A percentile compares a stretch with the other conserved stretches of the same genome.
Conservation (phyloP, 2,113 vertebrate genomes). For the Brachypteracias leptosomus region DNA sequence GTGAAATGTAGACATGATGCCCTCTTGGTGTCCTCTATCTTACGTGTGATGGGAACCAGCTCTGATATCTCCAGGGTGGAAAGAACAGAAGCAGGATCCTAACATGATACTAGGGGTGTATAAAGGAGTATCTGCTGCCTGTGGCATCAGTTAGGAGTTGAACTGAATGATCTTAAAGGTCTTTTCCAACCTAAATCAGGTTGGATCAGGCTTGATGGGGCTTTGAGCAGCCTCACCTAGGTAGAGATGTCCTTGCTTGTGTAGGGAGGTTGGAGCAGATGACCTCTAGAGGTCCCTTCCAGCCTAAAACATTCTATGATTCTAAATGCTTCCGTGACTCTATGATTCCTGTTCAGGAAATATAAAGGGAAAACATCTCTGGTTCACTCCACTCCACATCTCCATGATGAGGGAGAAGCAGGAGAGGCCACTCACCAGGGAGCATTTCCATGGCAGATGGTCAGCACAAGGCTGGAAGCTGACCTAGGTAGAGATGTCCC, state of each 20-base stretch:
- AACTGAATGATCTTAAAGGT: not conserved
- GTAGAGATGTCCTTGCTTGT: too few species aligned
- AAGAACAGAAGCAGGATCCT: not conserved
- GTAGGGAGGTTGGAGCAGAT: too few species aligned
- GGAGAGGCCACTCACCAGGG: not conserved
- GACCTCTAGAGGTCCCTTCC: too few species aligned
- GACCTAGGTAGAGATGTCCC: too few species aligned
- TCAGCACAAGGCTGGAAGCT: not conserved
- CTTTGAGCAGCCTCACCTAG: too few species aligned
- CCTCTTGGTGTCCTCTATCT: not conserved
- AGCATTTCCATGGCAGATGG: not conserved
- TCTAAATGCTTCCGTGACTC: not conserved
- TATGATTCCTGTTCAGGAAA: not conserved
- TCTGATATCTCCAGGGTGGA: accelerated
- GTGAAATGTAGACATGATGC: not conserved
- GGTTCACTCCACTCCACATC: not conserved
- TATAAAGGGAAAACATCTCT: not conserved
- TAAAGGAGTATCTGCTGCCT: not conserved
- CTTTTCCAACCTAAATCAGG: too few species aligned
- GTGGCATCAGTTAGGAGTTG: not conserved
- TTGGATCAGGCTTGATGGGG: too few species aligned
- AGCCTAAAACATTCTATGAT: too few species aligned
- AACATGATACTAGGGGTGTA: not conserved
- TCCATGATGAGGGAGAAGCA: not conserved
- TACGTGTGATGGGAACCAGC: not conserved